Conservation (phyloP, 2,113 vertebrate genomes). For the Gavia stellata region DNA sequence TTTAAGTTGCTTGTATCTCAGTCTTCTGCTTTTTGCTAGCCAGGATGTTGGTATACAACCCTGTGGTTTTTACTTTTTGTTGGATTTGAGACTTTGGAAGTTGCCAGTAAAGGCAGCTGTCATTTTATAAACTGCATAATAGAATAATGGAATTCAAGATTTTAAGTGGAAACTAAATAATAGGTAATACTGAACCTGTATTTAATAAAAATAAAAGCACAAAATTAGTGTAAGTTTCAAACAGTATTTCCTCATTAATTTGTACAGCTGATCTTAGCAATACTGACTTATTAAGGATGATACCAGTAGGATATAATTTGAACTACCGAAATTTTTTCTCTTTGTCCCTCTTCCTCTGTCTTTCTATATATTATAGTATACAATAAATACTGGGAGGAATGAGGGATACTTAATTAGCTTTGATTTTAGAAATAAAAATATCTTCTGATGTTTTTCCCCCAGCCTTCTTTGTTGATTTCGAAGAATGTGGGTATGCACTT, state of each 20-base stretch:
- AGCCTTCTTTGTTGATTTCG: not conserved
- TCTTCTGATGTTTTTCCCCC: not conserved
- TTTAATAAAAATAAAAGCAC: not conserved
- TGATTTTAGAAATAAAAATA: not conserved
- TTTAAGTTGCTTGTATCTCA: not conserved
- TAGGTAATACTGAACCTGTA: not conserved
- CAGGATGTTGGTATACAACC: not conserved
- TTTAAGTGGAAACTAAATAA: not conserved
- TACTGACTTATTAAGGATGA: not conserved
- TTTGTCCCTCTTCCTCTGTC: not conserved
- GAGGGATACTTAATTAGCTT: not conserved
- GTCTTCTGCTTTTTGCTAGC: not conserved
- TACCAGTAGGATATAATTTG: not conserved
- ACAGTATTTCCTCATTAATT: not conserved
- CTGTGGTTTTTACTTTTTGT: not conserved
- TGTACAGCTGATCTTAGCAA: not conserved
- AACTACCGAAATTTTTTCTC: not conserved
- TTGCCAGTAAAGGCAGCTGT: not conserved
- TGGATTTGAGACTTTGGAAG: not conserved
- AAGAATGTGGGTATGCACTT: not conserved
- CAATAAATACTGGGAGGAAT: not conserved
- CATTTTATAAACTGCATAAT: not conserved
- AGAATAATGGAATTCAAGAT: not conserved
- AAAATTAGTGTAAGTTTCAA: not conserved
- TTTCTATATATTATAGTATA: not conserved